Evolutionary conservation across 2,888 invertebrate genomes (phyloP).

Genomic region (Abscondita cerata): DNA sequence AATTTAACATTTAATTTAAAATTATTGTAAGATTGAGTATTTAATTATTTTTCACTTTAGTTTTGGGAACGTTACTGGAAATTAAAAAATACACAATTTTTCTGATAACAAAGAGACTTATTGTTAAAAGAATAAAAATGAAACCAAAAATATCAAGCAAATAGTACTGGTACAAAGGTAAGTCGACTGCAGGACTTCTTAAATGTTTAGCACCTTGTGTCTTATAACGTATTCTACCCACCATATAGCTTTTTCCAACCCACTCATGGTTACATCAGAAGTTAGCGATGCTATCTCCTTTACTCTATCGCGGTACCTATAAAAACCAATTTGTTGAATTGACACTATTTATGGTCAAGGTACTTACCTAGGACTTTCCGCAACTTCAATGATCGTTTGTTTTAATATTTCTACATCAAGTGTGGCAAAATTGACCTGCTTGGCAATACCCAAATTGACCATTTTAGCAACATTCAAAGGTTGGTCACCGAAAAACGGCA

Average conservation of each 20-base stretch:
- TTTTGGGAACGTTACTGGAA: too few species aligned
- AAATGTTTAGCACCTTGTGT: conserved; percentile 11
- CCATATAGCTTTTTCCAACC: conserved; percentile 13
- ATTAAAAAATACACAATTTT: too few species aligned
- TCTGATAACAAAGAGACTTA: too few species aligned
- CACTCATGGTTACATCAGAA: conserved; percentile 3
- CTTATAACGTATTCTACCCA: conserved; percentile 15
- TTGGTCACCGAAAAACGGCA: conserved; percentile 50
- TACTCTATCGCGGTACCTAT: not conserved
- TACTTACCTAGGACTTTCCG: conserved; percentile 28
- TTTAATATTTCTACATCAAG: conserved; percentile 38
- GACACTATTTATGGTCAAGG: too few species aligned
- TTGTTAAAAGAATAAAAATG: not conserved
- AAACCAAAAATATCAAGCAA: conserved; percentile 14
- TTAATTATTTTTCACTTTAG: too few species aligned
- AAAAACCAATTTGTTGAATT: too few species aligned
- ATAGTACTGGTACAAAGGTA: conserved; percentile 15
- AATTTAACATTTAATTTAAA: too few species aligned
- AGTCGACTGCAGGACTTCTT: conserved; percentile 28
- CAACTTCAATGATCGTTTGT: conserved; percentile 24
- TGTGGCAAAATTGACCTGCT: conserved; percentile 42
- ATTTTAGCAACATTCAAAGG: conserved; percentile 44
- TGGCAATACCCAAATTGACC: conserved; percentile 39
- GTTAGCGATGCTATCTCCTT: not conserved
- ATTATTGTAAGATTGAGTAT: too few species aligned